Percentiles rank a stretch among this genome's conserved stretches.
Conservation (phyloP, 2,797 vertebrate species). For the Thamnophis elegans region DNA sequence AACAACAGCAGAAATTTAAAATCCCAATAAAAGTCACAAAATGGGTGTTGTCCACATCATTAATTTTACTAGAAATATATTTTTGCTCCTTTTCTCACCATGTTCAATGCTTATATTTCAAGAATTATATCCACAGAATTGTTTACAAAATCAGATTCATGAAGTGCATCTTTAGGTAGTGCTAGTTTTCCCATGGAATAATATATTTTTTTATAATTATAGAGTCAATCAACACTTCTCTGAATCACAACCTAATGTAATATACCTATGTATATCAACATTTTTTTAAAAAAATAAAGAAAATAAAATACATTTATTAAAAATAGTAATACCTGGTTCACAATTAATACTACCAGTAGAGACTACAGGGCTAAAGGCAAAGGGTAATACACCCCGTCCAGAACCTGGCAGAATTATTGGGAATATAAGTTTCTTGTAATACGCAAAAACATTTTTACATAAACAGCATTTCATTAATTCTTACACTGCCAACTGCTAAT, state of each 20-base stretch:
- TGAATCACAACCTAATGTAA: conserved; percentile 3
- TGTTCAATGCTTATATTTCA: neutral
- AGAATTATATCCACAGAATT: neutral
- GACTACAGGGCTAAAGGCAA: conserved; percentile 92
- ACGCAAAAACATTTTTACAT: conserved; percentile 67
- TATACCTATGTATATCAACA: conserved; percentile 5
- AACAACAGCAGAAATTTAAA: neutral
- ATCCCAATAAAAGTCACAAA: neutral
- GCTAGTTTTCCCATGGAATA: neutral
- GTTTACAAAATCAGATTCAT: conserved; percentile 15
- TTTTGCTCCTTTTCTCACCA: neutral
- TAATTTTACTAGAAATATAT: neutral
- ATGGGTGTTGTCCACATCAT: neutral
- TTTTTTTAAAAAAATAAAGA: neutral
- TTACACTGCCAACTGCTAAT: conserved; percentile 70
- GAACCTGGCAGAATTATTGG: conserved; percentile 86
- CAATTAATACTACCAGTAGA: conserved; percentile 97
- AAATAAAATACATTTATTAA: conserved; percentile 69
- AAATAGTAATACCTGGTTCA: conserved; percentile 89
- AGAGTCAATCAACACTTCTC: conserved; percentile 26
- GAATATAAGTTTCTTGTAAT: conserved; percentile 74
- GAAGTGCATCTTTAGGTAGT: neutral
- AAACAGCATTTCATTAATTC: conserved; percentile 72
- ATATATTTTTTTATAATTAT: neutral
- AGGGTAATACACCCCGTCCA: conserved; percentile 93